Evolutionary conservation across 2,113 vertebrate species (phyloP).

Genomic region (Panthera tigris): DNA sequence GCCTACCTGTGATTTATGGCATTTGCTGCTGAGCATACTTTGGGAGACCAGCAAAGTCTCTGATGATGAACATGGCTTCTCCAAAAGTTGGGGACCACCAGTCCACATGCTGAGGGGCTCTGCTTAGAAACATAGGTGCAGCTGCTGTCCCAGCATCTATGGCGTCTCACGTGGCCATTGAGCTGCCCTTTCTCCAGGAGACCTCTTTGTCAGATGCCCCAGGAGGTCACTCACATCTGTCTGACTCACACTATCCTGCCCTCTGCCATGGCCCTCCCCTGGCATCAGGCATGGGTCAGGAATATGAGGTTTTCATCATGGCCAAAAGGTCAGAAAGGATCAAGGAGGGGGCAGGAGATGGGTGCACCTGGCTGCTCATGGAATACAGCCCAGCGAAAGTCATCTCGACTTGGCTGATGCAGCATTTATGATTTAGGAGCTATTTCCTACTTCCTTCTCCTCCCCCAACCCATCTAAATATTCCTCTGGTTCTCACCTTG

Average conservation of each 20-base stretch:
- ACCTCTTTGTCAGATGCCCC: neutral
- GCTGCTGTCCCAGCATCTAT: neutral
- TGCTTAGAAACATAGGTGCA: too few species aligned
- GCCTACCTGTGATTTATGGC: neutral
- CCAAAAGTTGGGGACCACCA: neutral
- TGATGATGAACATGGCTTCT: neutral
- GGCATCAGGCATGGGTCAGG: neutral
- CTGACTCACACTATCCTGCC: neutral
- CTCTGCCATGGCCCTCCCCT: neutral
- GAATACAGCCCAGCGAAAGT: neutral
- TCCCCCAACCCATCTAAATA: too few species aligned
- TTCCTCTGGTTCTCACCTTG: neutral
- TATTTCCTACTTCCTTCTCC: neutral
- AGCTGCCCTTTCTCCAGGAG: neutral
- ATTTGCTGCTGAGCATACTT: neutral
- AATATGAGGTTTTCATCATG: neutral
- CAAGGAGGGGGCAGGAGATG: neutral
- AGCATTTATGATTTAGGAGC: neutral
- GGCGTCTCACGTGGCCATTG: neutral
- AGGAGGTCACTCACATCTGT: too few species aligned
- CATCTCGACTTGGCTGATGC: accelerated
- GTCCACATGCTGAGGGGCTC: neutral
- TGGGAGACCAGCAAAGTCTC: neutral
- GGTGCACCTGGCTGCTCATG: neutral
- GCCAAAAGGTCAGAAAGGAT: neutral